Base-by-base conservation (phyloP, 1,140 invertebrate species). In the Sinonovacula constricta region DNA sequence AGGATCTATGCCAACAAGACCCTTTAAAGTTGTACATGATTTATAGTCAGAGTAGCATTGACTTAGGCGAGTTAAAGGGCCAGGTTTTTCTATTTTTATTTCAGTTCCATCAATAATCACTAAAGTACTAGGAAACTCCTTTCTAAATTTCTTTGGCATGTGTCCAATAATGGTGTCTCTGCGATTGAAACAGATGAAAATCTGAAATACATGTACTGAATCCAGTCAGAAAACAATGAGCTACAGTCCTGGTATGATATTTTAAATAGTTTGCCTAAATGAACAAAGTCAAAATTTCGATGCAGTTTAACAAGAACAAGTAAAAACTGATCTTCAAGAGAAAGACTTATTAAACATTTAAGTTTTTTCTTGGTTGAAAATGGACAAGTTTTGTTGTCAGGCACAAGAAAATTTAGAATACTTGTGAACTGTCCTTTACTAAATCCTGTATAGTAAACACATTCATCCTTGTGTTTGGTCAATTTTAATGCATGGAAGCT, bases 31-130 rank as follows among this genome's bases (percentile, higher is more conserved):
- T n/a, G 28, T 78, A 26, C 39, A 49, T 45, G 65, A 70, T 53
- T 78, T 78, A 24, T 78, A 78, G 53, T 78, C 75, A 49, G 66
- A 70, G 57, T 78, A 78, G 24, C 33, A 62, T 39, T 70, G 56
- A 33, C 33, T 49, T 62, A 70, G 65, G 10, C 18, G 31, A 34
- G 30, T 72, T n/a, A n/a, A n/a, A n/a, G n/a, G n/a, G n/a, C n/a
- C n/a, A n/a, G n/a, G n/a, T n/a, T n/a, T n/a, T n/a, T 71, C 31
- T 5, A 39, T 56, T 54, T 72, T 71, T 4, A 72, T 33, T 72
- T 79, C 68, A 12, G 68, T 79, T 14, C 68, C 36, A 56, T 72
- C 77, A 53, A 79, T 79, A 54, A 79, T 79, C 22, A 65, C 76
- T n/a, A n/a, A n/a, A n/a, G n/a, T n/a, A n/a, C n/a, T n/a, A n/a